Conservation (phyloP, 2,113 vertebrate genomes). For the Cavia porcellus region DNA sequence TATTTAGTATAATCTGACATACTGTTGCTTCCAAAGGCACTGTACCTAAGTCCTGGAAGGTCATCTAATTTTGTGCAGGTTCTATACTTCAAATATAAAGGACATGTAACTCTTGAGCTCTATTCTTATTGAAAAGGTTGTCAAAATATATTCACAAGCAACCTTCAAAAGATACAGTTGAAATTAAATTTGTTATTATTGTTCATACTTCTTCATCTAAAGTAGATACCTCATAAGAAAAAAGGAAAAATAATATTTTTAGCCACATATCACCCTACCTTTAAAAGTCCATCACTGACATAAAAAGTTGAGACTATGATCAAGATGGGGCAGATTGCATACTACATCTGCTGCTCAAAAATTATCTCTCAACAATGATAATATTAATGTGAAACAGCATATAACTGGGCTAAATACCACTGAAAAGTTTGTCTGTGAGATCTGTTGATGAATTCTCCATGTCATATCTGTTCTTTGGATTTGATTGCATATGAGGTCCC, state of each 20-base stretch:
- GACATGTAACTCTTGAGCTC: not conserved
- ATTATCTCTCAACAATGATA: not conserved
- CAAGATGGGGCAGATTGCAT: not conserved
- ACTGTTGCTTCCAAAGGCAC: constrained; percentile 25
- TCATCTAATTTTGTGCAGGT: not conserved
- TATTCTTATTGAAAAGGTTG: not conserved
- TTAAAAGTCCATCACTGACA: not conserved
- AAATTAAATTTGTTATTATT: not conserved
- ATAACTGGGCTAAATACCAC: not conserved
- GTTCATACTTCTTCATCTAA: not conserved
- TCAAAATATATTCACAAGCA: constrained; percentile 47
- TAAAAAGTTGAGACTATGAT: not conserved
- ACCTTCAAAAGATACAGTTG: not conserved
- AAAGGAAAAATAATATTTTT: not conserved
- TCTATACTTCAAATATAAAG: constrained; percentile 7
- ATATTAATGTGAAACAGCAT: not conserved
- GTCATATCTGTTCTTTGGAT: not conserved
- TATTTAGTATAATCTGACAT: not conserved
- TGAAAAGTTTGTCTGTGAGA: constrained; percentile 3
- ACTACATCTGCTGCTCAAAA: not conserved
- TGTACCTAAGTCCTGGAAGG: not conserved
- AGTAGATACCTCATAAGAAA: not conserved
- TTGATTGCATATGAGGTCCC: not conserved
- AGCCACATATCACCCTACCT: not conserved
- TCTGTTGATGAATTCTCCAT: not conserved